Percentiles rank a stretch among this genome's conserved stretches.
Conservation (phyloP, 2,888 invertebrate species). For the Thelaira solivaga region DNA sequence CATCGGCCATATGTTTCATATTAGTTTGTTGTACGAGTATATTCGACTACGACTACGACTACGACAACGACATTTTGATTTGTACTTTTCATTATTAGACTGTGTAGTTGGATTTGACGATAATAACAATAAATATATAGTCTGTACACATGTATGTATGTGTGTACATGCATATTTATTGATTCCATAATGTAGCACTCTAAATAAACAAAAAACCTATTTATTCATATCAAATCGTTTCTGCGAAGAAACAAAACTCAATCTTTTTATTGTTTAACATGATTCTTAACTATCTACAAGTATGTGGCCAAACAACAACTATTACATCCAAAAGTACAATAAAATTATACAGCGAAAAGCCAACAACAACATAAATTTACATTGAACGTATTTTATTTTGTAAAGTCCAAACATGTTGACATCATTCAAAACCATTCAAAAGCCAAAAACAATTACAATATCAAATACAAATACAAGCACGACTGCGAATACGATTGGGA, state of each 20-base stretch:
- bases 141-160: too few species aligned
- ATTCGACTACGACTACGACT: too few species aligned
- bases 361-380: slow-evolving; percentile 60
- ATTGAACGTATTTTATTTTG: slow-evolving; percentile 58
- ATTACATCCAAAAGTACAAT: slow-evolving; percentile 16
- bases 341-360: slow-evolving; percentile 1
- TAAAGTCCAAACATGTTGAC: slow-evolving; percentile 62
- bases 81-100: too few species aligned
- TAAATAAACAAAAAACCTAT: slow-evolving; percentile 2
- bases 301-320: background rate
- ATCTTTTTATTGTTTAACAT: slow-evolving; percentile 40
- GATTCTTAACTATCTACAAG: slow-evolving; percentile 34
- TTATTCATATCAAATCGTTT: slow-evolving; percentile 48
- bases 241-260: slow-evolving; percentile 45
- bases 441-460: slow-evolving; percentile 66
- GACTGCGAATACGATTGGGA: slow-evolving; percentile 30
- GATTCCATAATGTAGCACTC: slow-evolving; percentile 21
- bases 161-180: background rate
- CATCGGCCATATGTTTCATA: too few species aligned
- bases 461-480: slow-evolving; percentile 30
- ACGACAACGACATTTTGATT: too few species aligned
- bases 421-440: slow-evolving; percentile 64
- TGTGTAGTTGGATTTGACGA: too few species aligned
- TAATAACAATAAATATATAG: too few species aligned
- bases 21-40: too few species aligned